phyloP scores from a whole-genome alignment of 2,797 vertebrate species.

The Protosalanx chinensis region DNA sequence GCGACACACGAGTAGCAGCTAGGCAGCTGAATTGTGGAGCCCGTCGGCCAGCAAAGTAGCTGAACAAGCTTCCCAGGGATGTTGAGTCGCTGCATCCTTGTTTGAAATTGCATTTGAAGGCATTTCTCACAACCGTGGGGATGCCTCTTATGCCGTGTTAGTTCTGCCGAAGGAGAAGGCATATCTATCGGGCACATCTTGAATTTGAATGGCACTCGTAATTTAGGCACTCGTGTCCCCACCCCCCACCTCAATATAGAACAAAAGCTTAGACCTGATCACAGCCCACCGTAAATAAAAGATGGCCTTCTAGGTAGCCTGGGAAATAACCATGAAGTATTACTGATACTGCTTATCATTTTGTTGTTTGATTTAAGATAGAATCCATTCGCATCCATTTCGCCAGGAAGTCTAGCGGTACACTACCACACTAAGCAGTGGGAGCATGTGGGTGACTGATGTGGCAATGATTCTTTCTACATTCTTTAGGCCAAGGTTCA shows the following conservation, averaged over 20 bases:
- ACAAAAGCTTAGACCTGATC: background rate
- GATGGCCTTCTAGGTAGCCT: too few relatives aligned
- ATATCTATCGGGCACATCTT: background rate
- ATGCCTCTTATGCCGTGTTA: background rate
- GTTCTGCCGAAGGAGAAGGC: background rate
- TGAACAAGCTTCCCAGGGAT: slow-evolving; percentile 22
- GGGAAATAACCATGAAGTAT: too few relatives aligned
- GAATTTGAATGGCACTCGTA: background rate
- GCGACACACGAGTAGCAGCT: too few relatives aligned
- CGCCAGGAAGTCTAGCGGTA: background rate
- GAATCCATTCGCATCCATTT: too few relatives aligned
- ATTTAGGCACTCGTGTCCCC: background rate
- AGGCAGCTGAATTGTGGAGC: slow-evolving; percentile 37
- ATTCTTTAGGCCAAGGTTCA: slow-evolving; percentile 11
- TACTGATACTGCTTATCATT: too few relatives aligned
- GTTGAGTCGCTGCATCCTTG: slow-evolving; percentile 33
- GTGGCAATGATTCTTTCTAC: background rate
- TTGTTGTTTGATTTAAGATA: too few relatives aligned
- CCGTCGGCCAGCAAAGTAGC: slow-evolving; percentile 28
- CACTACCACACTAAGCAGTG: background rate
- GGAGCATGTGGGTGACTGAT: background rate
- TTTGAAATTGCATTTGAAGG: background rate
- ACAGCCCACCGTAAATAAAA: too few relatives aligned
- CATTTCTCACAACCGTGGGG: slow-evolving; percentile 3
- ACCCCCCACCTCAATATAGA: slow-evolving; percentile 2